phyloP scores from a whole-genome alignment of 2,113 vertebrate species.

The Sula dactylatra region DNA sequence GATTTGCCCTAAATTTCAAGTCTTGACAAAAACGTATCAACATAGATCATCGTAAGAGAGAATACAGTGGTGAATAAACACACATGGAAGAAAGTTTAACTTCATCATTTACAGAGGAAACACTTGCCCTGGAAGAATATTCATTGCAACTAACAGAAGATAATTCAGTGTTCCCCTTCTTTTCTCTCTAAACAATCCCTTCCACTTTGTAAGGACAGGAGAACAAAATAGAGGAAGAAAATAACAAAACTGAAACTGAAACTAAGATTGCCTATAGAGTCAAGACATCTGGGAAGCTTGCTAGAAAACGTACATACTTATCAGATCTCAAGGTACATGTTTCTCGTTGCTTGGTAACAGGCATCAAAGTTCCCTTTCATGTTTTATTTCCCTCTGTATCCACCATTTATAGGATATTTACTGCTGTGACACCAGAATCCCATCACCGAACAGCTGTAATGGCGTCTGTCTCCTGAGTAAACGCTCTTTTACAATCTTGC shows the following conservation, averaged over 20 bases:
- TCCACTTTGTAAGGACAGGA: neutral
- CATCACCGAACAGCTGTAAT: slow-evolving; percentile 72
- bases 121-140: neutral
- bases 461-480: slow-evolving; percentile 62
- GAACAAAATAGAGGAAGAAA: neutral
- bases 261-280: slow-evolving; percentile 62
- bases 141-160: neutral
- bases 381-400: slow-evolving; percentile 67
- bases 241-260: slow-evolving; percentile 80
- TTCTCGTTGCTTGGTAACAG: slow-evolving; percentile 62
- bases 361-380: slow-evolving; percentile 55
- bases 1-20: neutral
- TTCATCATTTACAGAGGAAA: neutral
- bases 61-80: neutral
- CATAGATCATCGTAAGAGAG: neutral
- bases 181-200: neutral
- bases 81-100: neutral
- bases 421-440: slow-evolving; percentile 73
- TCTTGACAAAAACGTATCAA: neutral
- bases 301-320: slow-evolving; percentile 41
- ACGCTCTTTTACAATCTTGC: slow-evolving; percentile 39
- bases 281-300: slow-evolving; percentile 71
- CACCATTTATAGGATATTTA: slow-evolving; percentile 73
- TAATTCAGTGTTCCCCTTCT: neutral
- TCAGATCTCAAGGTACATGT: slow-evolving; percentile 68